Evolutionary conservation across 2,113 vertebrate genomes (phyloP), one percentile per base, ranked within the genome.

Genomic region (Spea bombifrons): DNA sequence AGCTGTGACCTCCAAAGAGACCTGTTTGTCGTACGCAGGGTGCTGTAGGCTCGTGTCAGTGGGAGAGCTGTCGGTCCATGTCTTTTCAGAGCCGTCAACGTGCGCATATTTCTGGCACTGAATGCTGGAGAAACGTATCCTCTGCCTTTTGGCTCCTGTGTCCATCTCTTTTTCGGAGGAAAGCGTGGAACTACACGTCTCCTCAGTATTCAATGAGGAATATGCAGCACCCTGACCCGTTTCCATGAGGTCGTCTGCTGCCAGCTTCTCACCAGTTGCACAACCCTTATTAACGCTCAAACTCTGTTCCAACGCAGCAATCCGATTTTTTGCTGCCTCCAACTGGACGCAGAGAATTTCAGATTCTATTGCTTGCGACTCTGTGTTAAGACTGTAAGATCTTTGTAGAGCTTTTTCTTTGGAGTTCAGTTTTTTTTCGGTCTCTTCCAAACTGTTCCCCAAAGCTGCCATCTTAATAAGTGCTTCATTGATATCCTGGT

Each of bases 101-200:
- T 88, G 92, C 2, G 91, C 86, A 48, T 97, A 97, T 80, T 93
- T 96, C 86, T 99, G 96, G 87, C 96, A 95, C 81, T 98, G 96
- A 84, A 98, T 98, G 12, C 85, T 96, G 0, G 96, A 95, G 86
- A 98, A 98, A 5, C 94, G 92, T 73, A 98, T 98, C 75, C 94
- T 93, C 86, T 94, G 96, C 75, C 92, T 93, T 84, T 97, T 97
- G 57, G 90, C 81, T 68, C 90, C 94, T 7, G 87, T 78, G 43
- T 95, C 93, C 1, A 85, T 77, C 50, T 88, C 91, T 75, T 75
- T 82, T 5, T 90, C 89, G 0, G 7, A 15, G 5, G 69, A 72
- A 78, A 84, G 86, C 0, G 80, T 84, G 0, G 78, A 77, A 66
- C 82, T 81, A 0, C 15, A 49, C 0, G 74, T 76, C 2, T 88